Evolutionary conservation across 2,888 invertebrate species (phyloP), one percentile per base, ranked within the genome.

Genomic region (Melinaea menophilus): DNA sequence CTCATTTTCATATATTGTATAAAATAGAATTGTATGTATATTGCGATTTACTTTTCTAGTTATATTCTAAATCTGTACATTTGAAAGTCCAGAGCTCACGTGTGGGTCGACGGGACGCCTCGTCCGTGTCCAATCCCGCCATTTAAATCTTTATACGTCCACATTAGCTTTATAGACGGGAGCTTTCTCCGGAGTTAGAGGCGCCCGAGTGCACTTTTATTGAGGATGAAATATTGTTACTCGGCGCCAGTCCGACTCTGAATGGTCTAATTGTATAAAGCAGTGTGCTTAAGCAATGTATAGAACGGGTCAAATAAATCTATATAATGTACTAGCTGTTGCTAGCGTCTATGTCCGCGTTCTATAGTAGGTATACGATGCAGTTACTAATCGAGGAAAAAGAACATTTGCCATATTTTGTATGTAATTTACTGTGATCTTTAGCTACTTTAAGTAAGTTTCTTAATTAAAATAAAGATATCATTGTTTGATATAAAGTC

Each of bases 201-300:
- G 78, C 81, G 82, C 80, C 82, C 78, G 83, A 87, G 88, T 88
- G 88, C 88, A 88, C 82, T 88, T 88, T 88, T 88, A 88, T 87
- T 84, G 85, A 80, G 84, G 84, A 85, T 86, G 85, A 87, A 88
- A 87, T 87, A 85, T 80, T 86, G 86, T 82, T 84, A 82, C 85
- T 85, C 84, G 82, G 83, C 82, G 82, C 80, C 80, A 77, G 76
- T 76, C 81, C 84, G 81, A 84, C 85, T 85, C 84, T 80, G 85
- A 85, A 81, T 82, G 81, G 79, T 80, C 76, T 86, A 85, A 88
- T 85, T 86, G 82, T 84, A 77, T 77, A 73, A 73, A 79, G 77
- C 78, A 74, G 78, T 75, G 76, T 56, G 47, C 60, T 55, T 55
- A 60, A 35, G 51, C 22, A 31, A 51, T 31, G 31, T 51, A 31